These are phyloP conservation scores for Parotia lawesii DNA, from an alignment of 2,113 vertebrate genomes.

Conservation along the genomic window DNA sequence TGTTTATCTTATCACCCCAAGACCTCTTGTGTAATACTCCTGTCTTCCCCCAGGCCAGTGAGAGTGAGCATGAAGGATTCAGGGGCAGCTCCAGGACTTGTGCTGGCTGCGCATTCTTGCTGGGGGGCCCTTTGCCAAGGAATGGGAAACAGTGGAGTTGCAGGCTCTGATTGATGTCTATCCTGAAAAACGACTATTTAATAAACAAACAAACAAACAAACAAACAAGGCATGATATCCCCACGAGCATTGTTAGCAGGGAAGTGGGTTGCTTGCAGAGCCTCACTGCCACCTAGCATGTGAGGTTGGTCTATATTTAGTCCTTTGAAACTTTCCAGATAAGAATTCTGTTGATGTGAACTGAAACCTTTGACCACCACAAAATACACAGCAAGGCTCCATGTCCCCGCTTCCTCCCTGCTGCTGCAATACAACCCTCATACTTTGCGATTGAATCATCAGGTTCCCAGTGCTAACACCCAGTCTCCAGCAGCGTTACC, in stretches of 20 bases:
- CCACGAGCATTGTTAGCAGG: background rate
- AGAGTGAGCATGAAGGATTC: background rate
- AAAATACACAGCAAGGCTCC: background rate
- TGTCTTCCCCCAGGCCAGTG: background rate
- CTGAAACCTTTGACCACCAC: slow-evolving; percentile 14
- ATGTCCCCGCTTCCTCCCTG: background rate
- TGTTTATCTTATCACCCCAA: background rate
- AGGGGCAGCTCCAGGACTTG: background rate
- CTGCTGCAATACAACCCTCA: background rate
- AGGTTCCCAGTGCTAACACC: slow-evolving; percentile 19
- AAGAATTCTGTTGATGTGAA: background rate
- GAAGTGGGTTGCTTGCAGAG: background rate
- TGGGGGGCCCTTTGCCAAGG: background rate
- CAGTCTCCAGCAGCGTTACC: background rate
- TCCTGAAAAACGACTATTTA: background rate
- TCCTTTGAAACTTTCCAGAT: background rate
- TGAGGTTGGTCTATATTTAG: background rate
- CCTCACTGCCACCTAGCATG: background rate
- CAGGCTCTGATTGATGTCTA: background rate
- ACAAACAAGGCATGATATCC: background rate
- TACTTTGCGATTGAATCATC: slow-evolving; percentile 30
- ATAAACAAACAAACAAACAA: background rate
- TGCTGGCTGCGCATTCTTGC: background rate
- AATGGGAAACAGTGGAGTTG: background rate
- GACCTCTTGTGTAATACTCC: background rate